These are phyloP conservation scores for Choloepus didactylus DNA, from an alignment of 2,797 vertebrate species.

Conservation along the genomic window DNA sequence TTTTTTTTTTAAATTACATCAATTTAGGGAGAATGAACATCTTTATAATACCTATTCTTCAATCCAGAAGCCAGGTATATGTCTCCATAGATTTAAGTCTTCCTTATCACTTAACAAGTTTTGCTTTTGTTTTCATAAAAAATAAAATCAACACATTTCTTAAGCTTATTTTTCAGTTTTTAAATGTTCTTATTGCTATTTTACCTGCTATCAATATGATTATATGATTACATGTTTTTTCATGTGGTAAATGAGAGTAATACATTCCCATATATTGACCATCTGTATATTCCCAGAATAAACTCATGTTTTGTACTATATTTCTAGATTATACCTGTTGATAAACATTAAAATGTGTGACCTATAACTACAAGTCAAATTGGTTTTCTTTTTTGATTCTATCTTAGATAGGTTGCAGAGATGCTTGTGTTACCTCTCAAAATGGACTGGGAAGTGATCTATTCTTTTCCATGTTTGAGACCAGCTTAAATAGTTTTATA, in stretches of 20 bases:
- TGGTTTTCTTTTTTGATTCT: too few species aligned
- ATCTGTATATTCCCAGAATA: neutral
- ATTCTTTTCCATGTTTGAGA: too few species aligned
- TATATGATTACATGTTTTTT: neutral
- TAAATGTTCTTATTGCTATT: neutral
- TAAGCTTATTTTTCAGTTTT: conserved; percentile 25
- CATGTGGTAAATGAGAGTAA: neutral
- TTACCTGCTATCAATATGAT: neutral
- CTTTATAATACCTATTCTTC: neutral
- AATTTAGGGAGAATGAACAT: neutral
- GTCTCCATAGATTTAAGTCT: neutral
- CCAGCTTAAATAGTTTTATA: too few species aligned
- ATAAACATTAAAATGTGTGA: neutral
- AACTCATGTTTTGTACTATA: neutral
- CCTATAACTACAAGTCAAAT: neutral
- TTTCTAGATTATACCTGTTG: neutral
- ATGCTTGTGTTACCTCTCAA: too few species aligned
- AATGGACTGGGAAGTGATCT: too few species aligned
- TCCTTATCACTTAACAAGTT: neutral
- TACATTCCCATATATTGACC: neutral
- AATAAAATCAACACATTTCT: neutral
- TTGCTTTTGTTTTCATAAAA: neutral
- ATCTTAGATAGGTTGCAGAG: too few species aligned
- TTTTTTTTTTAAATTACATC: neutral
- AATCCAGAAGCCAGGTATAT: neutral